Percentiles rank a stretch among this genome's conserved stretches.
phyloP scores from a whole-genome alignment of 2,797 vertebrate species.

The Xiphorhynchus erythropygius region DNA sequence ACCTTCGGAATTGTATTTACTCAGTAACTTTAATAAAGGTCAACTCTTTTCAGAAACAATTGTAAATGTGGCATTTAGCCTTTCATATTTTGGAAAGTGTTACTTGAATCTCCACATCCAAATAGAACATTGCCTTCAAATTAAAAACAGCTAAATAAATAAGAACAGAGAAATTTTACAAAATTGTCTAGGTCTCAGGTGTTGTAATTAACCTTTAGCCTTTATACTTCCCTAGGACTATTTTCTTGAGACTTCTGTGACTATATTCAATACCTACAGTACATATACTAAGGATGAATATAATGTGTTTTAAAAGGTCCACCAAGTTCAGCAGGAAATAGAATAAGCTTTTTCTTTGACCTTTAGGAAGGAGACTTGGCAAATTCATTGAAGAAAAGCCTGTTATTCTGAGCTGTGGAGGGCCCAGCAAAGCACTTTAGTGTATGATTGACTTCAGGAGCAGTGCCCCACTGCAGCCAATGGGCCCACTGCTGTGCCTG shows the following conservation, averaged over 20 bases:
- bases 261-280: background rate
- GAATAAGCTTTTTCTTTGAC: constrained; percentile 58
- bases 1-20: constrained; percentile 77
- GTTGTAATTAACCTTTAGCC: background rate
- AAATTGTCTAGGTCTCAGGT: background rate
- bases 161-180: constrained; percentile 32
- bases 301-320: constrained; percentile 43
- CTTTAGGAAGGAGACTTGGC: constrained; percentile 53
- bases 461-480: background rate
- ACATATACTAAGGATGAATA: constrained; percentile 30
- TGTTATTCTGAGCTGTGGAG: background rate
- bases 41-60: constrained; percentile 79
- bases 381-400: constrained; percentile 52
- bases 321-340: constrained; percentile 27
- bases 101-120: constrained; percentile 66
- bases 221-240: background rate
- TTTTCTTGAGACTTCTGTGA: background rate
- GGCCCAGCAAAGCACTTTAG: background rate
- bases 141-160: constrained; percentile 64
- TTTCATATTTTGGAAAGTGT: constrained; percentile 73
- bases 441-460: background rate
- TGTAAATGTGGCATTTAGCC: constrained; percentile 83
- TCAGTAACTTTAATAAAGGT: constrained; percentile 81
- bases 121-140: constrained; percentile 34
- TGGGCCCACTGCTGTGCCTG: background rate